These are phyloP conservation scores for Oxystoma pomonae DNA, from an alignment of 2,888 invertebrate genomes.

Conservation along the genomic window DNA sequence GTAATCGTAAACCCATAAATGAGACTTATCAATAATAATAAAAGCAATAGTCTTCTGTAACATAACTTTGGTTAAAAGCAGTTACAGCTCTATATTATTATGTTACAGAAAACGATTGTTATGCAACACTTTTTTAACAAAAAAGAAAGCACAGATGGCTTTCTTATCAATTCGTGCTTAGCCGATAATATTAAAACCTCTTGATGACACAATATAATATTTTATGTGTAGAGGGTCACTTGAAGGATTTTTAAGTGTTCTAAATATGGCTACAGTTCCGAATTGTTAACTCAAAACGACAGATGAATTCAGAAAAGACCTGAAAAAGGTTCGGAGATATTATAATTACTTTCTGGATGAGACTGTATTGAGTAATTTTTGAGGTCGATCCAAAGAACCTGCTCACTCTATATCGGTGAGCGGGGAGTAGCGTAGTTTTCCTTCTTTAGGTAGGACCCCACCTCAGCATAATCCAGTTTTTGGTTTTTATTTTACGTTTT, in stretches of 20 bases:
- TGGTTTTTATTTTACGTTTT: not conserved
- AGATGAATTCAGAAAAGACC: constrained; percentile 50
- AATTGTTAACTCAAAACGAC: constrained; percentile 48
- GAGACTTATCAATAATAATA: not conserved
- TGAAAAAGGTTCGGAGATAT: constrained; percentile 45
- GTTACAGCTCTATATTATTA: too few species aligned
- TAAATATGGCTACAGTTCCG: constrained; percentile 34
- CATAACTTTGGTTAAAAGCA: too few species aligned
- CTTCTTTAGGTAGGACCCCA: constrained; percentile 47
- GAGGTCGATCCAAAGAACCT: constrained; percentile 46
- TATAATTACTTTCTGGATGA: constrained; percentile 50
- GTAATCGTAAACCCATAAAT: not conserved
- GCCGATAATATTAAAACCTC: constrained; percentile 23
- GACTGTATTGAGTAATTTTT: constrained; percentile 51
- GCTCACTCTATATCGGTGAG: constrained; percentile 26
- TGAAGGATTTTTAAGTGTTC: not conserved
- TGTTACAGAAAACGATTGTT: too few species aligned
- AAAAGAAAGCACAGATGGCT: constrained; percentile 4
- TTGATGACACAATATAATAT: not conserved
- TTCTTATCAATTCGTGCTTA: constrained; percentile 36
- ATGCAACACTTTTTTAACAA: not conserved
- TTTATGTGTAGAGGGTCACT: too few species aligned
- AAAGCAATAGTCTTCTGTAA: too few species aligned
- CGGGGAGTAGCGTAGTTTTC: constrained; percentile 44
- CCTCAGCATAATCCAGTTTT: constrained; percentile 5